Conservation (phyloP, 2,888 invertebrate species). For the Aphidius colemani region DNA sequence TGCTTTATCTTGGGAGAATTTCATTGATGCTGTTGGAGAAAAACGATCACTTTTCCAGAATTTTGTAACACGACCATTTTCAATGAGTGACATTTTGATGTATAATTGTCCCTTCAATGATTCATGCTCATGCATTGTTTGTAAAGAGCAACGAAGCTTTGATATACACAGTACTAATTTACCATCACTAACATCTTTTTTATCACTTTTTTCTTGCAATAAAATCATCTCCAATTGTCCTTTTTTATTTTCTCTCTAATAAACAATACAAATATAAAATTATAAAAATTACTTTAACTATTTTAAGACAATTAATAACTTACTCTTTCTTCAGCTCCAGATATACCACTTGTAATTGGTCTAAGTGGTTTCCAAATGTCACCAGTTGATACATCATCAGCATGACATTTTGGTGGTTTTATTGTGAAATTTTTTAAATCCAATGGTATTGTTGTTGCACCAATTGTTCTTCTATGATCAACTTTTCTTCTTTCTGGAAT, state of each 20-base stretch:
- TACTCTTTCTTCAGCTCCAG: conserved; percentile 64
- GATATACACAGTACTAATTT: conserved; percentile 68
- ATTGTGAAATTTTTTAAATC: conserved; percentile 69
- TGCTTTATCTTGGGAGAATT: conserved; percentile 72
- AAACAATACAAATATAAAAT: conserved; percentile 32
- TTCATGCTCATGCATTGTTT: conserved; percentile 76
- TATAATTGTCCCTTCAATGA: conserved; percentile 73
- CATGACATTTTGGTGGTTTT: conserved; percentile 63
- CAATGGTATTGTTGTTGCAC: conserved; percentile 72
- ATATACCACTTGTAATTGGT: conserved; percentile 70
- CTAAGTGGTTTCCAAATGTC: conserved; percentile 73
- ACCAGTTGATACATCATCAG: conserved; percentile 67
- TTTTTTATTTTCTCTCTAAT: conserved; percentile 71
- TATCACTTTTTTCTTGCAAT: conserved; percentile 67
- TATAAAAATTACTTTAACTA: conserved; percentile 7
- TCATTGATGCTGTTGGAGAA: conserved; percentile 75
- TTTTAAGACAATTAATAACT: conserved; percentile 36
- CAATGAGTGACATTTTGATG: conserved; percentile 76
- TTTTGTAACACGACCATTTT: conserved; percentile 65
- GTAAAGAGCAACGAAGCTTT: conserved; percentile 69
- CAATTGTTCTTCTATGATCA: conserved; percentile 70
- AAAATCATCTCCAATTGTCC: conserved; percentile 71
- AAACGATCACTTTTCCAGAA: conserved; percentile 78
- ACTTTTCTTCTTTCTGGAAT: conserved; percentile 62
- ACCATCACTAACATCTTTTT: conserved; percentile 69